A percentile compares a stretch with the other conserved stretches of the same genome.
Conservation (phyloP, 2,113 vertebrate genomes). For the Alces alces region DNA sequence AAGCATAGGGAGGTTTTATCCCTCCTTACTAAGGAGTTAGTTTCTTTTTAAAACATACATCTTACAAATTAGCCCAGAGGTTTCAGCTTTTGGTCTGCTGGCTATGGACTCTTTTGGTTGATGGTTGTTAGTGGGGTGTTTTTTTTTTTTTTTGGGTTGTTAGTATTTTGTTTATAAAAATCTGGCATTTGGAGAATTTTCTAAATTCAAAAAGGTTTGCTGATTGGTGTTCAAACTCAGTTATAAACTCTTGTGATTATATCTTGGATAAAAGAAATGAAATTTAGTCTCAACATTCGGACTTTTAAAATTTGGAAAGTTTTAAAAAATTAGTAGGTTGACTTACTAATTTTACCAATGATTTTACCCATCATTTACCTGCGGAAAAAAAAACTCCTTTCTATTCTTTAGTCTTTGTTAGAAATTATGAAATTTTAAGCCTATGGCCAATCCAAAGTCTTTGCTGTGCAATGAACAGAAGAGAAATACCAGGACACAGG, state of each 20-base stretch:
- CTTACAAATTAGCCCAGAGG: slow-evolving; percentile 55
- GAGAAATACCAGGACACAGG: slow-evolving; percentile 50
- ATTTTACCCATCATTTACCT: not conserved
- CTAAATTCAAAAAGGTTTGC: slow-evolving; percentile 24
- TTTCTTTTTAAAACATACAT: slow-evolving; percentile 41
- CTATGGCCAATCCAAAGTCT: slow-evolving; percentile 7
- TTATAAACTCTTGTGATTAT: not conserved
- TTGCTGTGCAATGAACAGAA: not conserved
- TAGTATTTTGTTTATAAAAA: slow-evolving; percentile 46
- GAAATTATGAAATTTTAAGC: slow-evolving; percentile 28
- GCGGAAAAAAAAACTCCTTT: slow-evolving; percentile 48
- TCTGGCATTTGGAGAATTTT: slow-evolving; percentile 51
- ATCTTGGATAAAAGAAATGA: not conserved
- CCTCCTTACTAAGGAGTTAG: not conserved
- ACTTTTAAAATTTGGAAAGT: not conserved
- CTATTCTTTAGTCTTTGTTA: slow-evolving; percentile 54
- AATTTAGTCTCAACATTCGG: not conserved
- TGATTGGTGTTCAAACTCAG: not conserved
- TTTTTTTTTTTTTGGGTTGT: not conserved
- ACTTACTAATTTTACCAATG: not conserved
- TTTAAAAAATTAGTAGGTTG: not conserved
- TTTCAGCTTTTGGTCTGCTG: slow-evolving; percentile 65
- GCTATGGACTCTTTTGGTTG: slow-evolving; percentile 43
- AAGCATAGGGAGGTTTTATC: not conserved
- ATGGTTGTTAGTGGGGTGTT: not conserved